These are phyloP conservation scores for Salvelinus fontinalis DNA, from an alignment of 2,113 vertebrate genomes.

Conservation along the genomic window DNA sequence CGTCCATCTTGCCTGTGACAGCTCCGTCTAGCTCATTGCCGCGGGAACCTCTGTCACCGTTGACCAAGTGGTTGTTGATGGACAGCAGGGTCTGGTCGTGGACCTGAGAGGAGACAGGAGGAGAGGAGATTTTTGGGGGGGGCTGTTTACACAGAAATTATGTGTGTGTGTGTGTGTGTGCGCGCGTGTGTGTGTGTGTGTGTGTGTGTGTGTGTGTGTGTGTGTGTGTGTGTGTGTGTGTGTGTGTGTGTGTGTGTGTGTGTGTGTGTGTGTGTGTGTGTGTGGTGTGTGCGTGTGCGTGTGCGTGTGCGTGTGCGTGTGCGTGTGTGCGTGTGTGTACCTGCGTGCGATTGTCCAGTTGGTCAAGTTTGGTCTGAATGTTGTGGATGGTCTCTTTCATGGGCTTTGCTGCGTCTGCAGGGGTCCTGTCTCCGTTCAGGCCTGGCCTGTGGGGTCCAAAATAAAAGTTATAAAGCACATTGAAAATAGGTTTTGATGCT, in stretches of 20 bases:
- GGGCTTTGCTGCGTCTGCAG: constrained; percentile 81
- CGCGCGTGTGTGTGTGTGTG: too few species aligned
- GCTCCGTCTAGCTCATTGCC: constrained; percentile 59
- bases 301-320: too few species aligned
- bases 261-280: background rate
- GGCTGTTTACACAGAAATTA: too few species aligned
- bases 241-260: too few species aligned
- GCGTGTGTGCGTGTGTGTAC: constrained; percentile 52
- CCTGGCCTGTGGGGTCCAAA: constrained; percentile 37
- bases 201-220: background rate
- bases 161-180: background rate
- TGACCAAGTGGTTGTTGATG: constrained; percentile 79
- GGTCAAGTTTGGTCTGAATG: constrained; percentile 85
- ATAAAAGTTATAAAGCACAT: background rate
- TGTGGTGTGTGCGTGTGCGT: too few species aligned
- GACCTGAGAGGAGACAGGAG: constrained; percentile 49
- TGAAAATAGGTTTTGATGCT: too few species aligned
- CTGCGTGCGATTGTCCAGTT: constrained; percentile 84
- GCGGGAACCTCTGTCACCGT: constrained; percentile 40
- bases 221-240: too few species aligned
- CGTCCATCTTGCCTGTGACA: constrained; percentile 40
- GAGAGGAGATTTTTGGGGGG: too few species aligned
- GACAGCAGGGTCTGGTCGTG: constrained; percentile 80
- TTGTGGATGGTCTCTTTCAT: constrained; percentile 81
- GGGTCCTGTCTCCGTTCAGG: constrained; percentile 72